Conservation (phyloP, 2,888 invertebrate genomes). For the Nomada flava region DNA sequence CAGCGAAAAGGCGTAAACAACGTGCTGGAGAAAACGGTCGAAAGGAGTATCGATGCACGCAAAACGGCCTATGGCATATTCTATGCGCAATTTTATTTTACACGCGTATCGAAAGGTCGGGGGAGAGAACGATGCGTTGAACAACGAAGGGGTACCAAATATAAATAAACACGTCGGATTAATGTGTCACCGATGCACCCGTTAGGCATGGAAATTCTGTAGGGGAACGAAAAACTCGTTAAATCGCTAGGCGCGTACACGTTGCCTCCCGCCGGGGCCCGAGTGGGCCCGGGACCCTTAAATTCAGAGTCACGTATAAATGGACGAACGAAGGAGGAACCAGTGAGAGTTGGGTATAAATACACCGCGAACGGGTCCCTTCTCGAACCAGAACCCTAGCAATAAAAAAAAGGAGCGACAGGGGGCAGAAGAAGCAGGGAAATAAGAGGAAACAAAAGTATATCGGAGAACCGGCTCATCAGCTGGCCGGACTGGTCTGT, state of each 20-base stretch:
- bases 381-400: constrained; percentile 70
- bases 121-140: no score
- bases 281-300: constrained; percentile 57
- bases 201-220: constrained; percentile 51
- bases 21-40: constrained; percentile 12
- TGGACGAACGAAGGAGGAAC: constrained; percentile 66
- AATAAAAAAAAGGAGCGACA: constrained; percentile 60
- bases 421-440: constrained; percentile 64
- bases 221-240: constrained; percentile 66
- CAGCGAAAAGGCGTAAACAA: constrained; percentile 43
- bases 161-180: constrained; percentile 16
- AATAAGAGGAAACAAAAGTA: constrained; percentile 81
- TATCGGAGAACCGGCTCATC: constrained; percentile 83
- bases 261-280: constrained; percentile 60
- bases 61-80: background rate
- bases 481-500: constrained; percentile 82
- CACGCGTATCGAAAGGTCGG: no score
- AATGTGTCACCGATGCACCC: constrained; percentile 46
- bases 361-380: constrained; percentile 73
- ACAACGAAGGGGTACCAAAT: background rate
- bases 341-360: constrained; percentile 80
- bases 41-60: background rate
- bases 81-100: background rate
- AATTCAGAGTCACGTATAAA: constrained; percentile 70
- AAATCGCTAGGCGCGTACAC: constrained; percentile 62